A percentile compares a stretch with the other conserved stretches of the same genome.
phyloP scores from a whole-genome alignment of 2,888 invertebrate genomes.

The Diaphora mendica region DNA sequence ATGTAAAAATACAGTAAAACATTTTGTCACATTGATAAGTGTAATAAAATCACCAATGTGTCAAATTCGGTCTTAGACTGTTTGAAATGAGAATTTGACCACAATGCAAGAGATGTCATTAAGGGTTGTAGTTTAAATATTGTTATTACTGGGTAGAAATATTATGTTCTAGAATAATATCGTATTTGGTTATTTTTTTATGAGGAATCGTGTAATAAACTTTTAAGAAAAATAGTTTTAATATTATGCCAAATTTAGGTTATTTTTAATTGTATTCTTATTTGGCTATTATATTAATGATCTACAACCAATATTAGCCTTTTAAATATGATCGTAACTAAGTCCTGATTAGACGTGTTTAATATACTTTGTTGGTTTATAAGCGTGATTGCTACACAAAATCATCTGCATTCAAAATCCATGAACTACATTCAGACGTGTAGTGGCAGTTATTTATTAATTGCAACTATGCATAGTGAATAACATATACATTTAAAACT shows the following conservation, averaged over 20 bases:
- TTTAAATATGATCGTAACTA: background rate
- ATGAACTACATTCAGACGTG: background rate
- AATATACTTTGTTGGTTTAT: background rate
- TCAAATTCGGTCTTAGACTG: background rate
- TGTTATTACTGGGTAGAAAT: background rate
- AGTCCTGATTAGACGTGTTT: background rate
- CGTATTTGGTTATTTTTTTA: background rate
- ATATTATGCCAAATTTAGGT: background rate
- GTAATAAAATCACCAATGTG: background rate
- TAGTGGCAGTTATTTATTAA: constrained; percentile 8
- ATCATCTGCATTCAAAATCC: constrained; percentile 3
- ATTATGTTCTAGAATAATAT: background rate
- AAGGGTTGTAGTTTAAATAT: background rate
- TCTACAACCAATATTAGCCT: background rate
- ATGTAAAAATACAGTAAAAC: background rate
- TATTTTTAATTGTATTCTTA: background rate
- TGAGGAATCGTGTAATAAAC: background rate
- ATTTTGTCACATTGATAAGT: background rate
- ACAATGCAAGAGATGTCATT: background rate
- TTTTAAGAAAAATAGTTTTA: background rate
- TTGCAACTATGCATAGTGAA: constrained; percentile 5
- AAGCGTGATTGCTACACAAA: background rate
- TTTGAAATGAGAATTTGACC: background rate
- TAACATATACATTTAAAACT: constrained; percentile 3
- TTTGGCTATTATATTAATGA: background rate